A percentile compares a stretch with the other conserved stretches of the same genome.
Conservation (phyloP, 2,888 invertebrate genomes). For the Luperina nickerlii region DNA sequence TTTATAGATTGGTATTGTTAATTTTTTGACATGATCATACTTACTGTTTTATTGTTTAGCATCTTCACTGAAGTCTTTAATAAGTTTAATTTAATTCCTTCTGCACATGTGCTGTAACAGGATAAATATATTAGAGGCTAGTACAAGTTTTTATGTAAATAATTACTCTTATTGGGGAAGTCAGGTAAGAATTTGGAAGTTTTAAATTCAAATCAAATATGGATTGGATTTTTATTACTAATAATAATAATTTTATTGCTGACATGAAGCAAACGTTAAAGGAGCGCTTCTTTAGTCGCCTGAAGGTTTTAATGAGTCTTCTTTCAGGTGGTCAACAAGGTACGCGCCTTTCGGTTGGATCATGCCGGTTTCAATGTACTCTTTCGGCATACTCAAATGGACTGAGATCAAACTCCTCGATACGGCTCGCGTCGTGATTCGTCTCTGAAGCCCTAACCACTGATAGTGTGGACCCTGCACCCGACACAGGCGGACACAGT, state of each 20-base stretch:
- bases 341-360: background rate
- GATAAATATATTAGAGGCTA: background rate
- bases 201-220: background rate
- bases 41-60: slow-evolving; percentile 78
- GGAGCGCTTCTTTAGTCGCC: background rate
- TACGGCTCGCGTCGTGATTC: no score
- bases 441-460: background rate
- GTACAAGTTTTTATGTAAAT: background rate
- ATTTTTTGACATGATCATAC: slow-evolving; percentile 62
- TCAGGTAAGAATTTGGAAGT: background rate
- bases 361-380: background rate
- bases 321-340: no score
- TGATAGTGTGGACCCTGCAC: background rate
- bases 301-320: background rate
- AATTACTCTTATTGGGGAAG: background rate
- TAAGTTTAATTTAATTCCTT: slow-evolving; percentile 88
- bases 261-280: background rate
- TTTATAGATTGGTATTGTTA: background rate
- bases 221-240: background rate
- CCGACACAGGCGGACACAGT: background rate
- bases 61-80: slow-evolving; percentile 81
- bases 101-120: slow-evolving; percentile 78
- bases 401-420: no score
- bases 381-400: background rate
- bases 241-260: background rate